Evolutionary conservation across 1,140 invertebrate genomes (phyloP).

Genomic region (Triops longicaudatus): DNA sequence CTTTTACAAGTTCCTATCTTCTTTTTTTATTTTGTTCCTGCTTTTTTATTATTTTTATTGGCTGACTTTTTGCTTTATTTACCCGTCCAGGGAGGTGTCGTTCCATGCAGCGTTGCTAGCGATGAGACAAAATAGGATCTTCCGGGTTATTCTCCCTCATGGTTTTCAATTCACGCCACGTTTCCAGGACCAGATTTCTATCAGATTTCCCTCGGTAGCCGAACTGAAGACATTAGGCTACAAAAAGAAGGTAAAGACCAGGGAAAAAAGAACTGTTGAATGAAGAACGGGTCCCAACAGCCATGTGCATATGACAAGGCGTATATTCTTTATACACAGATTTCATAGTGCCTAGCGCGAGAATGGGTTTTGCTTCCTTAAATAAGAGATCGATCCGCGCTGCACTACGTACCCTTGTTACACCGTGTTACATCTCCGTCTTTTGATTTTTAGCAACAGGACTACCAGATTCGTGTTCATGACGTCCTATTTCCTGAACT

Average conservation of each 20-base stretch:
- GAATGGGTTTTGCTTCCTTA: not conserved
- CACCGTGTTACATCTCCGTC: not conserved
- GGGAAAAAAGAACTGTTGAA: not conserved
- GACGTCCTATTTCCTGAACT: not conserved
- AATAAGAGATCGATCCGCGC: not conserved
- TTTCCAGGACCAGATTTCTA: not conserved
- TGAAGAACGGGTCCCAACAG: not conserved
- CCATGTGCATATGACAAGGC: conserved; percentile 1
- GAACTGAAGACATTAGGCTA: not conserved
- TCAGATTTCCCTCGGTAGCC: not conserved
- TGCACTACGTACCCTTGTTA: not conserved
- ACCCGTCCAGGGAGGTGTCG: not conserved
- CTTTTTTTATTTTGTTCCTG: not conserved
- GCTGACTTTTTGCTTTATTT: not conserved
- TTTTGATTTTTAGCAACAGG: not conserved
- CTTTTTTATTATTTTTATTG: too few species aligned
- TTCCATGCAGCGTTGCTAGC: not conserved
- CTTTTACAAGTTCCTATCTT: not conserved
- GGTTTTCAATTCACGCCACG: not conserved
- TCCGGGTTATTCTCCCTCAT: not conserved
- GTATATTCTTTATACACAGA: not conserved
- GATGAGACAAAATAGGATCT: not conserved
- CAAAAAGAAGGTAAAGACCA: not conserved
- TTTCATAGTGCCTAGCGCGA: not conserved
- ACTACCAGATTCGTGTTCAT: not conserved